Percentiles rank a stretch among this genome's conserved stretches.
These are phyloP conservation scores for Hylaeus volcanicus DNA, from an alignment of 1,140 invertebrate genomes.

Conservation along the genomic window DNA sequence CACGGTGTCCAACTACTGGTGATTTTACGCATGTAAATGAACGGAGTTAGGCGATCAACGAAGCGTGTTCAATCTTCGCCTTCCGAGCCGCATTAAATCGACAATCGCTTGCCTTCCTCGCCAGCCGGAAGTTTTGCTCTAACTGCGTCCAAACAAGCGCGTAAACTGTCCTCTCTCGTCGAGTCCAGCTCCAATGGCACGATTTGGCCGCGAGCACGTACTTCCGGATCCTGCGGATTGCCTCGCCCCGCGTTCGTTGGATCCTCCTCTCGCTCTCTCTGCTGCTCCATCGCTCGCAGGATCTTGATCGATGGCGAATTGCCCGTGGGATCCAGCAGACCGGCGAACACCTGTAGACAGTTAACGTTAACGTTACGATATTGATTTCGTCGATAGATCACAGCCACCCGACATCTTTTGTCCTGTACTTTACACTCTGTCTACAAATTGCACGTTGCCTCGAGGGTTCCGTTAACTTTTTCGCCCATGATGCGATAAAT, in stretches of 20 bases:
- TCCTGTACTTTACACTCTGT: neutral
- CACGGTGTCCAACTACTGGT: too few species aligned
- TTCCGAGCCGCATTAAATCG: slow-evolving; percentile 21
- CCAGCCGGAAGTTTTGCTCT: slow-evolving; percentile 90
- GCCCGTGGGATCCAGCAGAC: slow-evolving; percentile 77
- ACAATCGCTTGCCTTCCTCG: slow-evolving; percentile 84
- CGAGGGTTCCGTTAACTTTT: neutral
- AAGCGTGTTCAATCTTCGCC: slow-evolving; percentile 21
- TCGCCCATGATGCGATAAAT: neutral
- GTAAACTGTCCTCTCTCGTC: slow-evolving; percentile 89
- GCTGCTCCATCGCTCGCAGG: slow-evolving; percentile 82
- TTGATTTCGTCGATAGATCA: slow-evolving; percentile 10
- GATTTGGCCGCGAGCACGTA: slow-evolving; percentile 81
- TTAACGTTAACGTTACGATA: slow-evolving; percentile 1
- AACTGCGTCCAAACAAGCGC: slow-evolving; percentile 88
- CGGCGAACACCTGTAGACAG: slow-evolving; percentile 84
- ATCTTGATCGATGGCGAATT: slow-evolving; percentile 82
- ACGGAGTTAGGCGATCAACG: neutral
- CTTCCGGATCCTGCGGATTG: slow-evolving; percentile 51
- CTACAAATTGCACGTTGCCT: neutral
- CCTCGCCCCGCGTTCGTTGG: neutral
- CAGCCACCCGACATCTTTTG: neutral
- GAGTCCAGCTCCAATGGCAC: slow-evolving; percentile 88
- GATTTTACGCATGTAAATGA: neutral
- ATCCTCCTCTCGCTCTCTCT: slow-evolving; percentile 76